These are phyloP conservation scores for Drosophila limbata DNA, from an alignment of 2,888 invertebrate species.

Conservation along the genomic window DNA sequence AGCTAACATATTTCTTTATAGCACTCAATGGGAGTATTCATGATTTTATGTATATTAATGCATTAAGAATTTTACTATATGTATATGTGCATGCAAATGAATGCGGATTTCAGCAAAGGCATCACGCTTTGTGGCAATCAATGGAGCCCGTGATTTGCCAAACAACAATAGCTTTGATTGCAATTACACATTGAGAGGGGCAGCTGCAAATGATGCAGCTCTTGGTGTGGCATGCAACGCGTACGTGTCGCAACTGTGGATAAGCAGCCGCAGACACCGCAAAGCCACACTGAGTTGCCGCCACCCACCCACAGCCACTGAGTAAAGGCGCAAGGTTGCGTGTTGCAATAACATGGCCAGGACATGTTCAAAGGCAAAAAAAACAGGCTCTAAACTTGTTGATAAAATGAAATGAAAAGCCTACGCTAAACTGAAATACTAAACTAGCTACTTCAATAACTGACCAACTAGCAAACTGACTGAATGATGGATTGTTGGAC, in stretches of 20 bases:
- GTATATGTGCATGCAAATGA: conserved; percentile 34
- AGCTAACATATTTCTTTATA: conserved; percentile 14
- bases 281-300: conserved; percentile 29
- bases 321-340: conserved; percentile 33
- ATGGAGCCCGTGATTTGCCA: conserved; percentile 50
- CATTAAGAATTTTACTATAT: too few relatives aligned
- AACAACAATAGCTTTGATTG: conserved; percentile 75
- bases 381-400: conserved; percentile 34
- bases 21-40: conserved; percentile 9
- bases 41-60: conserved; percentile 35
- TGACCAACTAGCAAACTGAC: conserved; percentile 23
- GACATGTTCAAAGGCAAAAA: conserved; percentile 32
- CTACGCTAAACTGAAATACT: conserved; percentile 46
- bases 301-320: conserved; percentile 24
- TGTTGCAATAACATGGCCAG: conserved; percentile 36
- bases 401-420: conserved; percentile 31
- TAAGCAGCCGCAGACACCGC: conserved; percentile 41
- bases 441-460: conserved; percentile 29
- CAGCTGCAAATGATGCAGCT: conserved; percentile 22
- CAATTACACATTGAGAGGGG: conserved; percentile 56
- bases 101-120: conserved; percentile 31
- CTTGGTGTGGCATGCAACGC: conserved; percentile 31
- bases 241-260: conserved; percentile 73
- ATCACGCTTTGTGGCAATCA: conserved; percentile 55
- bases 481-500: conserved; percentile 27